Conservation (phyloP, 2,888 invertebrate species). For the Seira ritae region DNA sequence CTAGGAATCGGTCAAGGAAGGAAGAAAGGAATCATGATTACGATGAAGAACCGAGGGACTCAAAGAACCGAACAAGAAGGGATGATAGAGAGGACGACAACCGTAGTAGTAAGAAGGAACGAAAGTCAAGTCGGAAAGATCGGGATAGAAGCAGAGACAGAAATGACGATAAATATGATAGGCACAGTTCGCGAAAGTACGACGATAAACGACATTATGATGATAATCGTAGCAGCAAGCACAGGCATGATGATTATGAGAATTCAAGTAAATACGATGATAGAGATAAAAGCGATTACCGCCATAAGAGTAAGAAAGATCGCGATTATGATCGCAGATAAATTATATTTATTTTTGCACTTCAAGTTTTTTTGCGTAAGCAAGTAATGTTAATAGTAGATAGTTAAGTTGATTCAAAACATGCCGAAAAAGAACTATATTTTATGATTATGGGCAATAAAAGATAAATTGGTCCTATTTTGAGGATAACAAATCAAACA, state of each 20-base stretch:
- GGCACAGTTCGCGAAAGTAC: slow-evolving; percentile 14
- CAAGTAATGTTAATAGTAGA: no score
- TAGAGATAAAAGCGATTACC: not conserved
- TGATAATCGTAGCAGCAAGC: not conserved
- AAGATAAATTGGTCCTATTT: no score
- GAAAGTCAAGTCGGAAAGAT: not conserved
- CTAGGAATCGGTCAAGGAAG: not conserved
- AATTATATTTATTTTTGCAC: no score
- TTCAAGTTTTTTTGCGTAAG: no score
- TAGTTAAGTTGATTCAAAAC: no score
- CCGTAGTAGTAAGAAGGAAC: not conserved
- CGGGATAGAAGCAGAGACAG: slow-evolving; percentile 19
- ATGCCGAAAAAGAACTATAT: no score
- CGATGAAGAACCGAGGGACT: not conserved
- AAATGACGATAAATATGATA: not conserved
- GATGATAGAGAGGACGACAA: slow-evolving; percentile 10
- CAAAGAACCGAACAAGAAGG: not conserved
- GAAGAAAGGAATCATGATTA: not conserved
- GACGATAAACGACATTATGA: slow-evolving; percentile 23
- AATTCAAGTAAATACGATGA: slow-evolving; percentile 14
- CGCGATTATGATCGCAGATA: slow-evolving; percentile 24
- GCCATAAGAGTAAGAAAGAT: slow-evolving; percentile 11
- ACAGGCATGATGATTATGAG: slow-evolving; percentile 20
- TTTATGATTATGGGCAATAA: no score
- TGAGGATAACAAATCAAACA: no score